phyloP scores from a whole-genome alignment of 2,888 invertebrate genomes.

The Syrista parreyssii region DNA sequence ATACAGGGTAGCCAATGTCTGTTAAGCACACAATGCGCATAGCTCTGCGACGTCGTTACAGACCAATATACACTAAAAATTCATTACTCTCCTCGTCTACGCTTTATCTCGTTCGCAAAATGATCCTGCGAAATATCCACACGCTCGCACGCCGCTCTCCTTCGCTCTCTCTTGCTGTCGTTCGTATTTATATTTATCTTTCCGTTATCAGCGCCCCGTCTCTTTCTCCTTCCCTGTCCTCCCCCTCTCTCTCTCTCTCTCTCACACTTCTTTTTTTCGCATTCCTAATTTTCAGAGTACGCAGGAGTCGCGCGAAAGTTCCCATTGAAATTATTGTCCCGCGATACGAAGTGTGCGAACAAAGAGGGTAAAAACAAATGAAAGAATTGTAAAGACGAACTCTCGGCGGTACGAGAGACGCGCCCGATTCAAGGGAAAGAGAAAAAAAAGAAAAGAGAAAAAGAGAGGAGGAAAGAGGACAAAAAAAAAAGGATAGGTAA shows the following conservation, averaged over 20 bases:
- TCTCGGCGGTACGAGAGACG: too few relatives aligned
- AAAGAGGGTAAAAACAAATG: too few relatives aligned
- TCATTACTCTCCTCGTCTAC: constrained; percentile 43
- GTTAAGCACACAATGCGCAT: constrained; percentile 56
- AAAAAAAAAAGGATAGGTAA: too few relatives aligned
- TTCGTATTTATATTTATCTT: neutral
- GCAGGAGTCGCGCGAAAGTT: too few relatives aligned
- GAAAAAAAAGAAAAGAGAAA: too few relatives aligned
- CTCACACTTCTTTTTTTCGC: constrained; percentile 15
- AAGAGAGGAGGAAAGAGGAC: too few relatives aligned
- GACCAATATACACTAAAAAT: constrained; percentile 45
- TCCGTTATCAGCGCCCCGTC: constrained; percentile 1
- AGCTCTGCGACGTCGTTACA: constrained; percentile 50
- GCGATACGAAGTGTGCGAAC: too few relatives aligned
- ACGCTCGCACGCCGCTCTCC: constrained; percentile 17
- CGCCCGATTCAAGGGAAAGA: too few relatives aligned
- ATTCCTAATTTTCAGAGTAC: constrained; percentile 7
- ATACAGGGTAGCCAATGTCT: constrained; percentile 61
- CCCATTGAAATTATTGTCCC: too few relatives aligned
- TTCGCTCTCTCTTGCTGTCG: constrained; percentile 5
- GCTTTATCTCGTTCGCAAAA: constrained; percentile 12
- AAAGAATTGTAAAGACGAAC: too few relatives aligned
- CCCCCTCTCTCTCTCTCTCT: constrained; percentile 15
- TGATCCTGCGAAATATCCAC: constrained; percentile 36
- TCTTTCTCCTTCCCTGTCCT: constrained; percentile 13